Percentiles rank a stretch among this genome's conserved stretches.
phyloP scores from a whole-genome alignment of 2,888 invertebrate genomes.

The Drosophila borborema region DNA sequence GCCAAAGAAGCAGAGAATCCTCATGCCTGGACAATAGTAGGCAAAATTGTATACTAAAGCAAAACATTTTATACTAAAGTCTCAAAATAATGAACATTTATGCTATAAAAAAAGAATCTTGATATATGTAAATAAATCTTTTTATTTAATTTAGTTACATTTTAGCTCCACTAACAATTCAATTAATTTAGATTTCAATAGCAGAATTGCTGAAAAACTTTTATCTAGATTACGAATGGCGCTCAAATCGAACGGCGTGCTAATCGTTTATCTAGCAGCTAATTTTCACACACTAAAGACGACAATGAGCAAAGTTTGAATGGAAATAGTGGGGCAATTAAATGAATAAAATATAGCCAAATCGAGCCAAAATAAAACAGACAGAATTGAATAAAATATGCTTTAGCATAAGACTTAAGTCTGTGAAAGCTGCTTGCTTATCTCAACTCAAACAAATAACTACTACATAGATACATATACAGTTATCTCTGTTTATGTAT shows the following conservation, averaged over 20 bases:
- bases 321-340: background rate
- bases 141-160: background rate
- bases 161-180: background rate
- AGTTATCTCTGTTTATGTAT: no score
- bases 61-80: no score
- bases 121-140: no score
- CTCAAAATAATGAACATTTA: no score
- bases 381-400: no score
- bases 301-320: background rate
- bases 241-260: background rate
- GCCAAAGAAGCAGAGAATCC: no score
- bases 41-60: background rate
- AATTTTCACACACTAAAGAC: background rate
- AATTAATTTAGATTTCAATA: background rate
- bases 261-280: conserved; percentile 3
- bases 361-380: background rate
- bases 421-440: background rate
- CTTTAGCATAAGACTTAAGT: background rate
- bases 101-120: background rate
- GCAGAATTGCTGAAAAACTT: background rate
- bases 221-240: background rate
- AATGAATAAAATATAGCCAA: background rate
- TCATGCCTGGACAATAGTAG: no score
- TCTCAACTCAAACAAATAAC: background rate
- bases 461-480: background rate